Base-by-base conservation (phyloP, 1,140 invertebrate genomes). In the Odontomachus brunneus region DNA sequence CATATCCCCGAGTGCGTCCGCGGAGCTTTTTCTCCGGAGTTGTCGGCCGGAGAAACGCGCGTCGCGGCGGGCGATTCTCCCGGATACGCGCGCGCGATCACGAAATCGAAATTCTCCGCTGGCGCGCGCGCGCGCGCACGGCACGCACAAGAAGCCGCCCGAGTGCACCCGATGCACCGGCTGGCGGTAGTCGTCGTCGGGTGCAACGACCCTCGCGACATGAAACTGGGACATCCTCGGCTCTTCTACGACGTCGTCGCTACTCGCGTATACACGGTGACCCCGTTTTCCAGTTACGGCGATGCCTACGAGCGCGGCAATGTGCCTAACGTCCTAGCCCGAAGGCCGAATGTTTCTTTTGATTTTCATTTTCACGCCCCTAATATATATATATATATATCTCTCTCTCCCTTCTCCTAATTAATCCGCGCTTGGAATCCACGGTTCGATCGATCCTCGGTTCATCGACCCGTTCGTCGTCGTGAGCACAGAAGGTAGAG, bases 211-310 rank as follows among this genome's bases (percentile, higher is more conserved):
- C 87, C 80, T 14, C 44, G 53, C 4, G 66, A 26, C 48, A 72
- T 65, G 81, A 89, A 89, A 89, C 88, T 87, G 85, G 88, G 87
- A 89, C 87, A 86, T 87, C 82, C 74, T 82, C 84, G 71, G 14
- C 60, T 74, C 78, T 88, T 84, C 80, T 49, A 33, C 87, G 87
- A 88, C 80, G 84, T 87, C 66, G 85, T 88, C 80, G 57, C 76
- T 66, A 73, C 83, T 69, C 73, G 80, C 69, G 71, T 88, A 83
- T 82, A 83, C 87, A 83, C 80, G 63, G 33, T 82, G 88, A 86
- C 87, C 86, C 71, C 72, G 75, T 88, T 88, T 89, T 86, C 72
- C 82, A 83, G 55, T 86, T 87, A 85, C 62, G 81, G 17, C 84
- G 44, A 71, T 44, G 85, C 72, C 49, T 62, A 53, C 74, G 51